Evolutionary conservation across 2,797 vertebrate species (phyloP), one percentile per base, ranked within the genome.

Genomic region (Myotis findleyi): DNA sequence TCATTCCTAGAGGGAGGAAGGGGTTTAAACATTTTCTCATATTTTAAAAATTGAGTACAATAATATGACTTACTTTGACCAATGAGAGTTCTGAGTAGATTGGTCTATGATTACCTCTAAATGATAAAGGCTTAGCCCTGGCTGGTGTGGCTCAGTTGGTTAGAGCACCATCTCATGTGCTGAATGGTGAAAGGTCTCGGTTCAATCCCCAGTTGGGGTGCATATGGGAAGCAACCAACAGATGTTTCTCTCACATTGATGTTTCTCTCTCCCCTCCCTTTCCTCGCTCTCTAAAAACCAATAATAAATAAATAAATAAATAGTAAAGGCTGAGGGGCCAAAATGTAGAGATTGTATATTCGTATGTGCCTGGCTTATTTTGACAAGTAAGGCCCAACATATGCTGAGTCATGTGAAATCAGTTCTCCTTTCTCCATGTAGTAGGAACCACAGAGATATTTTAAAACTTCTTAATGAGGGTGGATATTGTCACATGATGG

Each of bases 31-130:
- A 69, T 51, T 79, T 72, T 25, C 23, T 84, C 81, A 55, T 6
- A 88, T 89, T 92, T 93, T 49, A 87, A 93, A 87, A 94, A n/a
- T 36, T 21, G 2, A 17, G 20, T 44, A 23, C 71, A 20, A 76
- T 1, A 5, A 64, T 25, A 23, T 91, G 7, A 91, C 64, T 89
- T 72, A 72, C 49, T 91, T 77, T 89, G 73, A n/a, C 41, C 10
- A 71, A 20, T 47, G 30, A 92, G 57, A 30, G 87, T 62, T 80
- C 55, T 80, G 77, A 81, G 20, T 6, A 12, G n/a, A 73, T 2
- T 64, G 12, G 71, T n/a, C 55, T 62, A 53, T 44, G 51, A 47
- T 12, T 66, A 59, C 36, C 5, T 91, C n/a, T 89, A 71, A 95
- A 83, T 55, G 53, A 66, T 51, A 36, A 68, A 68, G 33, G n/a